Base-by-base conservation (phyloP, 92 coral and sea anemone genomes). In the Heteractis magnifica region DNA sequence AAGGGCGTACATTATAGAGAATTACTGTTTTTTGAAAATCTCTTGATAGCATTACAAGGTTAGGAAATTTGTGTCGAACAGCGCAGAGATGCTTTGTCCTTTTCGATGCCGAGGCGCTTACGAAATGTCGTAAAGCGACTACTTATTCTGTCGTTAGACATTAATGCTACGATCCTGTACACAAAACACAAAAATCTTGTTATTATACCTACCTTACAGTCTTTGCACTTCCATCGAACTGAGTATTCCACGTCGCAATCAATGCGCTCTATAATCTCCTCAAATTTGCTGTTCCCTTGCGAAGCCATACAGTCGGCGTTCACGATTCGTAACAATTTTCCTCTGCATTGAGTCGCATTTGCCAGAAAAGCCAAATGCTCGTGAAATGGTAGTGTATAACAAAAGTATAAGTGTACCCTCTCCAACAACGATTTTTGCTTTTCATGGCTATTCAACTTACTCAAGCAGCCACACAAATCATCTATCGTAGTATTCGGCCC, bases 151-250 rank as follows among this genome's bases (percentile, higher is more conserved):
- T 20, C 8, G 19, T 41, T 68, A 51, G 12, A 81, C 59, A 65
- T 10, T 18, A 13, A 73, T 51, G 48, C 34, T 16, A 14, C 70
- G 52, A 58, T 59, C 76, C 10, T 41, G 9, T 19, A 13, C 51
- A 59, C 70, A 26, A 6, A n/a, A 65, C 56, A 81, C 50, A 65
- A 55, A 58, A 60, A 26, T 34, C 18, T 52, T 26, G 23, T 41
- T 34, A 14, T 14, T 64, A 51, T 64, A 78, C 90, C 80, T 79
- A 90, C 93, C 90, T 83, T 79, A 74, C 93, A 90, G 80, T 90
- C 90, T 64, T 60, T n/a, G 70, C 93, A 90, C 56, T 75, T 83
- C 90, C 90, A 90, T 75, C 88, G 88, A 77, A 90, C 93, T 55
- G 93, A 90, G 80, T 90, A 90, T 49, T 21, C 53, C n/a, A 64